Conservation (phyloP, 2,113 vertebrate genomes). For the Phylloscopus whistleri region DNA sequence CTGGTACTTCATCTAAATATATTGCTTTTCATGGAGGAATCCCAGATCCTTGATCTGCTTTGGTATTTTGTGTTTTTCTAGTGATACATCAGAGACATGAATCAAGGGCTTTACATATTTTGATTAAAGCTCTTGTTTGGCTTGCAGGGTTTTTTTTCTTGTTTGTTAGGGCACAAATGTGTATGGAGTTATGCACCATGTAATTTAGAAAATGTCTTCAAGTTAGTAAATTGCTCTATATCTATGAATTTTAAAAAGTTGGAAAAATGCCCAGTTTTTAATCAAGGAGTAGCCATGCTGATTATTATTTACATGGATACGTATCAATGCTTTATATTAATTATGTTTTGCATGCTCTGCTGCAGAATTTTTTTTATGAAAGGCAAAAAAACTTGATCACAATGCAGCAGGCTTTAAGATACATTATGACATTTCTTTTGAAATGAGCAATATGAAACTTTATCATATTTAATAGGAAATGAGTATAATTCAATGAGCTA, state of each 20-base stretch:
- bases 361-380: neutral
- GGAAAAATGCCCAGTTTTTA: neutral
- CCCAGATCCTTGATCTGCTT: neutral
- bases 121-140: neutral
- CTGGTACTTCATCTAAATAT: neutral
- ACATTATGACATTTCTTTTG: neutral
- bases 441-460: neutral
- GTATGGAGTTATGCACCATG: neutral
- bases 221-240: neutral
- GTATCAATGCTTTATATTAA: neutral
- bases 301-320: slow-evolving; percentile 6
- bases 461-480: neutral
- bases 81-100: neutral
- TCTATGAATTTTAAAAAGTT: neutral
- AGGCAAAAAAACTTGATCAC: neutral
- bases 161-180: neutral
- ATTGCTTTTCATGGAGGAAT: neutral
- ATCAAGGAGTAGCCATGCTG: neutral
- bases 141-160: neutral
- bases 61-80: neutral
- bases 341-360: neutral
- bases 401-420: neutral
- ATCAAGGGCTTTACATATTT: neutral
- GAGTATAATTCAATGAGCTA: neutral
- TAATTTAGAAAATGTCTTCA: neutral